phyloP scores from a whole-genome alignment of 2,797 vertebrate genomes.

The Yasuhikotakia modesta region DNA sequence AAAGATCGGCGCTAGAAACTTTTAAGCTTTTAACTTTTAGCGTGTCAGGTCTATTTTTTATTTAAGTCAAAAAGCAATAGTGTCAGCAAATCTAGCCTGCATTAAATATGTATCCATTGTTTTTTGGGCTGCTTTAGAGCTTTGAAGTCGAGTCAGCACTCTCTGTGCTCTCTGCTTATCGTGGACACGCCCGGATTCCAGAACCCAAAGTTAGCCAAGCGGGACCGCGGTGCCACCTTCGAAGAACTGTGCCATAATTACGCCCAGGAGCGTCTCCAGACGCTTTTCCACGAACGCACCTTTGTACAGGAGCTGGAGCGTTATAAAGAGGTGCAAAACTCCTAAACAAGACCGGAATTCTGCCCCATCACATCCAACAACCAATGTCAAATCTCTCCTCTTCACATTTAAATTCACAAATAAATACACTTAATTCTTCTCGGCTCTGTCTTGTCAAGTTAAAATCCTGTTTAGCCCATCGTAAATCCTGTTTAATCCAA shows the following conservation, averaged over 20 bases:
- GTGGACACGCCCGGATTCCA: constrained; percentile 97
- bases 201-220: constrained; percentile 86
- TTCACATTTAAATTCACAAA: not conserved
- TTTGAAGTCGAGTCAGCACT: constrained; percentile 95
- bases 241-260: constrained; percentile 99
- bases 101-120: constrained; percentile 22
- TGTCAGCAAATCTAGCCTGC: not conserved
- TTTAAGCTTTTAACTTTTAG: not conserved
- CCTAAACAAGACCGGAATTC: not conserved
- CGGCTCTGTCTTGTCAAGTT: not conserved
- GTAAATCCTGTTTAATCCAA: constrained; percentile 18
- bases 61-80: not conserved
- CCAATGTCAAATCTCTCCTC: not conserved
- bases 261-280: constrained; percentile 92
- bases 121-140: constrained; percentile 65
- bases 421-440: not conserved
- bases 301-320: constrained; percentile 90
- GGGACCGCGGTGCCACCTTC: constrained; percentile 88
- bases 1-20: not conserved
- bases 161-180: constrained; percentile 90
- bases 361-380: not conserved
- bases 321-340: constrained; percentile 89
- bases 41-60: not conserved
- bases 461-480: not conserved
- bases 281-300: constrained; percentile 91